Conservation (phyloP, 2,113 vertebrate species). For the Lagopus leucura region DNA sequence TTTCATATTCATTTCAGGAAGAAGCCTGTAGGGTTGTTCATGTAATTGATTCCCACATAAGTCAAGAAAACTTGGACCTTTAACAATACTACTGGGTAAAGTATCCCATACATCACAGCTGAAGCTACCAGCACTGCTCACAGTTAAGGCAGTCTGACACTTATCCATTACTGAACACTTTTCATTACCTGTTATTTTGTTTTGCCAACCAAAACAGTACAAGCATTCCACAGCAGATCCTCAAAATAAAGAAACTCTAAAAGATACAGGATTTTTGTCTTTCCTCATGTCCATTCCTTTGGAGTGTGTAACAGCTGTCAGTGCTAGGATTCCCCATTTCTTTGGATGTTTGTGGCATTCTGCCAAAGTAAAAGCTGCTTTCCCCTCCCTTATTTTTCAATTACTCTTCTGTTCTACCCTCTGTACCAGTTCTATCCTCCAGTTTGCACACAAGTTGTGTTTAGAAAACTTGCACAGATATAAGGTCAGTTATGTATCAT, state of each 20-base stretch:
- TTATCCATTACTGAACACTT: background rate
- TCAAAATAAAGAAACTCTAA: background rate
- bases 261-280: background rate
- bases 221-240: background rate
- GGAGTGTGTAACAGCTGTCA: background rate
- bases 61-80: background rate
- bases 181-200: background rate
- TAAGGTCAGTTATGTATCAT: background rate
- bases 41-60: slow-evolving; percentile 6
- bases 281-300: background rate
- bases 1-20: background rate
- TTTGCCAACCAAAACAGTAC: background rate
- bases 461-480: background rate
- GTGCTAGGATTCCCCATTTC: background rate
- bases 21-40: background rate
- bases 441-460: background rate
- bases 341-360: background rate
- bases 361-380: background rate
- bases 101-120: background rate
- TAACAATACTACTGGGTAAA: background rate
- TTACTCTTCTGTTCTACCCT: background rate
- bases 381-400: background rate
- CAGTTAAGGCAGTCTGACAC: background rate
- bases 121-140: background rate
- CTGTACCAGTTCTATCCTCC: background rate